Base-by-base conservation (phyloP, 2,113 vertebrate genomes). In the Chloebia gouldiae region DNA sequence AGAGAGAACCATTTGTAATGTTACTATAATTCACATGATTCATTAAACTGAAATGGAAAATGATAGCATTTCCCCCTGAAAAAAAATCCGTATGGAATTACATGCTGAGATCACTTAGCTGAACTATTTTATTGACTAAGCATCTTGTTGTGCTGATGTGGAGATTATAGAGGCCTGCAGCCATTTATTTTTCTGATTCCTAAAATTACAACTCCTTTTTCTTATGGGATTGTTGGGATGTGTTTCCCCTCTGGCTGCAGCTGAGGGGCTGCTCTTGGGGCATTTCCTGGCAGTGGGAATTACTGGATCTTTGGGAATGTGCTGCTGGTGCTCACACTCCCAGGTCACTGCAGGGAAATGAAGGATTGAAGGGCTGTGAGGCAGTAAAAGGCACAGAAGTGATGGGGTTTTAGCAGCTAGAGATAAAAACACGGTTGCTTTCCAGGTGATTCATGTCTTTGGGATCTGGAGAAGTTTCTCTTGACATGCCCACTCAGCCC, bases 21-120 rank as follows among this genome's bases (percentile, higher is more conserved):
- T 99, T 98, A 98, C 98, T 98, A 97, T 99, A 99, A 99, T 99
- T 99, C 99, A 97, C 98, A 99, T 99, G 99, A 99, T 99, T 99
- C 99, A 99, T 99, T 99, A 99, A 99, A 98, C 99, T 99, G 98
- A 98, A 98, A 99, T 99, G 98, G 98, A 98, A 99, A 99, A 99
- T 98, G 98, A 99, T 99, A 98, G 98, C 98, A 98, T 98, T 98
- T 98, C 98, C 98, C 98, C 97, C 98, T 97, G 98, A 97, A 98
- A 97, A 98, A 98, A 96, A 97, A 97, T 98, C 98, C 98, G 98
- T 96, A 85, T 97, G 98, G 99, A 99, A 99, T 98, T 97, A 97
- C 98, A 98, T 97, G 98, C 98, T 97, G 98, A 86, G 98, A 98
- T 98, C 98, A 98, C 98, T 99, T 98, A 98, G 98, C 96, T 97